A percentile compares a stretch with the other conserved stretches of the same genome.
These are phyloP conservation scores for Siniperca undulata DNA, from an alignment of 2,797 vertebrate species.

Conservation along the genomic window DNA sequence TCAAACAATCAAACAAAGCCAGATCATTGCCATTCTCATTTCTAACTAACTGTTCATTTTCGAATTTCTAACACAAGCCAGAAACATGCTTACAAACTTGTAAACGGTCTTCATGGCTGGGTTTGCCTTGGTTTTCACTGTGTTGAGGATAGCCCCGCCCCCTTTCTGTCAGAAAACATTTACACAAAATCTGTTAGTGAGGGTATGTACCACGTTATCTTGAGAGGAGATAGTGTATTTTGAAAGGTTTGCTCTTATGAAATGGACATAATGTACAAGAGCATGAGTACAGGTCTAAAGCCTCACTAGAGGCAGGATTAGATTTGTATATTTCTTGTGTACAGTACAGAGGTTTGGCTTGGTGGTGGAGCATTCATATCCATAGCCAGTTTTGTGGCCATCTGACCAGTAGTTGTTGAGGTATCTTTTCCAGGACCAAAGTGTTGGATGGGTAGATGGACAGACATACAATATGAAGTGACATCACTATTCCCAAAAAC, in stretches of 20 bases:
- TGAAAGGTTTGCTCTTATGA: neutral
- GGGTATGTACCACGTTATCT: neutral
- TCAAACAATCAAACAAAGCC: constrained; percentile 50
- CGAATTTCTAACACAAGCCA: neutral
- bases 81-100: constrained; percentile 93
- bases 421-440: too few relatives aligned
- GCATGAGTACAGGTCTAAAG: neutral
- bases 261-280: neutral
- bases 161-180: constrained; percentile 90
- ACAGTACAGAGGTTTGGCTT: neutral
- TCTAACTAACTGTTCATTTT: neutral
- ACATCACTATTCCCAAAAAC: neutral
- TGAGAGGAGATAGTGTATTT: neutral
- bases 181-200: constrained; percentile 13
- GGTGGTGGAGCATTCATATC: neutral
- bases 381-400: neutral
- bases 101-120: constrained; percentile 99
- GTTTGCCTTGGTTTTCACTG: constrained; percentile 97
- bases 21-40: neutral
- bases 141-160: constrained; percentile 96
- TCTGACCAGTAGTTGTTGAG: neutral
- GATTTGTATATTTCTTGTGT: neutral
- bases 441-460: neutral
- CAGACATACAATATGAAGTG: neutral
- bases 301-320: neutral